Base-by-base conservation (phyloP, 2,888 invertebrate genomes). In the Pammene aurita region DNA sequence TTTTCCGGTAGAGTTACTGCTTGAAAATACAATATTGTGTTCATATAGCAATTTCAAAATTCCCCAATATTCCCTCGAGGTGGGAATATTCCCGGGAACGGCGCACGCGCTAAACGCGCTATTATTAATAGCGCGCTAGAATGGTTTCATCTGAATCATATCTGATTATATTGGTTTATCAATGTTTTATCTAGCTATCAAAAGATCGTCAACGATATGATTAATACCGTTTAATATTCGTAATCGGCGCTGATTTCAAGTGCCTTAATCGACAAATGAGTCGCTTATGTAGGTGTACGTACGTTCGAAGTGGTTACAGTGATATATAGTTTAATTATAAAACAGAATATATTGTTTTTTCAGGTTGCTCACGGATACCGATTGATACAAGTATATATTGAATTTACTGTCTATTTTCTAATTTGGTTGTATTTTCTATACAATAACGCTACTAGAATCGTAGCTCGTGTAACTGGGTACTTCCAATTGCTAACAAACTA, bases 351-450 rank as follows among this genome's bases (percentile, higher is more conserved):
- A 79, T 80, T 78, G 73, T 85, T 80, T 85, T 89, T 91, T 77
- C 92, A 92, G 92, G 92, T 86, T 88, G 84, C 80, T 86, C 91
- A 86, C 81, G 86, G 86, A 84, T 86, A 77, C 85, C 88, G 71
- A 84, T 83, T 74, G 85, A 89, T 72, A 80, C 90, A 92, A 92
- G 92, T 92, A 92, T 84, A 87, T 89, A 86, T 80, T 84, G 81
- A 79, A 38, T 65, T 70, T 44, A 46, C 26, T 50, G 41, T 50
- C n/a, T 6, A 26, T 46, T 54, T 14, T 34, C 38, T 58, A 50
- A 26, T 34, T 52, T 4, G 13, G 10, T 44, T 55, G 9, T 44
- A 34, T 55, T 34, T 55, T 69, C 26, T 26, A 16, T 38, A 52
- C 74, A 74, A 72, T 72, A 86, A 84, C 63, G 78, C 84, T 82